A percentile compares a stretch with the other conserved stretches of the same genome.
Conservation (phyloP, 37 sponge, comb jelly and placozoan species). For the Amphimedon queenslandica region DNA sequence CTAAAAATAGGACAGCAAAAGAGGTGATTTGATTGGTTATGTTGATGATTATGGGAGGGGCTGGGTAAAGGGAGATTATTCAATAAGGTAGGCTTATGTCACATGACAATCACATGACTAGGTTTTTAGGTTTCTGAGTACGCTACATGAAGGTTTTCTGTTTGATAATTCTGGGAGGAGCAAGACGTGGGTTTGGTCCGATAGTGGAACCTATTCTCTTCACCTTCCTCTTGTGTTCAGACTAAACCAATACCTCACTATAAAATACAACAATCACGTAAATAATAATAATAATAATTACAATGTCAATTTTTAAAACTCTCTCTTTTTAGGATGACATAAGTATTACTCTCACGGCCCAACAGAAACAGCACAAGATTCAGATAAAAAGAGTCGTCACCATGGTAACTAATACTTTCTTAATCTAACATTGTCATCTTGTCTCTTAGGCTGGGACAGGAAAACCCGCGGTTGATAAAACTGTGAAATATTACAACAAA, state of each 20-base stretch:
- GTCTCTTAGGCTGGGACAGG: neutral
- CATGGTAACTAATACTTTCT: neutral
- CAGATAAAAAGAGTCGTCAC: neutral
- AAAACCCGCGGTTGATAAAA: neutral
- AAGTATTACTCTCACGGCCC: neutral
- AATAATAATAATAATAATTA: too few relatives aligned
- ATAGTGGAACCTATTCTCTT: neutral
- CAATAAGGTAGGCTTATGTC: neutral
- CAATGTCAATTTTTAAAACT: too few relatives aligned
- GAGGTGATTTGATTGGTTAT: conserved; percentile 23
- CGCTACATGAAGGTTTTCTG: neutral
- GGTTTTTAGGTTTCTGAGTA: neutral
- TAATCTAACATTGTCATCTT: neutral
- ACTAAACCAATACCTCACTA: conserved; percentile 32
- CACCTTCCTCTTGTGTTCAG: conserved; percentile 34
- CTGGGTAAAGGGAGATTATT: neutral
- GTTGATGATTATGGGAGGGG: conserved; percentile 48
- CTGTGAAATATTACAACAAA: neutral
- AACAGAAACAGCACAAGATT: neutral
- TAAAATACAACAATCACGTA: conserved; percentile 18
- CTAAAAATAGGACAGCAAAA: neutral
- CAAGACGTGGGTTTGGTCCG: conserved; percentile 15
- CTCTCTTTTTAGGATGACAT: too few relatives aligned
- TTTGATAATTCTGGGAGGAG: conserved; percentile 37
- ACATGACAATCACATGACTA: neutral